Evolutionary conservation across 2,797 vertebrate genomes (phyloP), one percentile per base, ranked within the genome.

Genomic region (Amazonetta brasiliensis): DNA sequence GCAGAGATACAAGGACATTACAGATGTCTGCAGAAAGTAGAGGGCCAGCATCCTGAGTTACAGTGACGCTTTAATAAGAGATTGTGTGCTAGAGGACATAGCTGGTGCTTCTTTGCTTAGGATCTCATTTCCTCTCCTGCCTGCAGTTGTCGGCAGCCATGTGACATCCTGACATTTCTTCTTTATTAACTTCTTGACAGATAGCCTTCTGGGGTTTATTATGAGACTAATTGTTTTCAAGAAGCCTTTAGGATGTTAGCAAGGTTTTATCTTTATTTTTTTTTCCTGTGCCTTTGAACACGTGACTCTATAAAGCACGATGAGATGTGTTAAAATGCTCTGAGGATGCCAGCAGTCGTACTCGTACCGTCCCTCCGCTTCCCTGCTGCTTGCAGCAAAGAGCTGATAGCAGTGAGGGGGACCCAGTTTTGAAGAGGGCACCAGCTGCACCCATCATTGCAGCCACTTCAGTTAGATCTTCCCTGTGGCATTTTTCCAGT

Each of bases 121-220:
- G 64, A 95, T 28, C 55, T 94, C 56, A 77, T 79, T 92, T 93
- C 63, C 81, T 31, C 59, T 90, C 30, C 74, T 74, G 74, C 74
- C 90, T 90, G 80, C 58, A 72, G 73, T 18, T 71, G 46, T 50
- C 69, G 55, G 74, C 68, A 84, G 77, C 86, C 84, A 52, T 50
- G 72, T 95, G 89, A 87, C 89, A 89, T 80, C 54, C 81, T 92
- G 92, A 87, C 64, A 91, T 94, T 95, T 97, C 11, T 6, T 87
- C 84, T 92, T 92, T 80, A 95, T 92, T 94, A 90, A 90, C n/a
- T 85, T 67, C 63, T 73, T 92, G 90, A 77, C 86, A 90, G 71
- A 90, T 73, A 84, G 63, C 63, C 82, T 87, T 93, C 91, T 63
- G 81, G 87, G 48, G 21, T 58, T 93, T 94, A 71, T 64, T 87